These are phyloP conservation scores for Crenuchus spilurus DNA, from an alignment of 2,797 vertebrate species.

Conservation along the genomic window DNA sequence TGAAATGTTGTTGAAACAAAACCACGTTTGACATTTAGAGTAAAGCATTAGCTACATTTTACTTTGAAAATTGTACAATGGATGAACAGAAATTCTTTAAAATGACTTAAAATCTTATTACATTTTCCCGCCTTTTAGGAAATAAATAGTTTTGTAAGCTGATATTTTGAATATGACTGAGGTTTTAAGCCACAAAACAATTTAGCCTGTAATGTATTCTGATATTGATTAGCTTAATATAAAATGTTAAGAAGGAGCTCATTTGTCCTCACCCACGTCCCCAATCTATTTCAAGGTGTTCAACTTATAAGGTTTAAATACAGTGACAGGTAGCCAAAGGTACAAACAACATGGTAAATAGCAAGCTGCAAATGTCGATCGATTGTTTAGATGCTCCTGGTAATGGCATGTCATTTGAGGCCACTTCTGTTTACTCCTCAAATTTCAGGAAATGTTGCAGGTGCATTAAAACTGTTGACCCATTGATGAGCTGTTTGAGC, in stretches of 20 bases:
- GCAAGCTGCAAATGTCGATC: conserved; percentile 86
- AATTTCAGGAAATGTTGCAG: conserved; percentile 82
- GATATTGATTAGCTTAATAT: too few relatives aligned
- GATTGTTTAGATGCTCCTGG: conserved; percentile 86
- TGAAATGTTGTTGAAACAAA: too few relatives aligned
- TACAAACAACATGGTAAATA: conserved; percentile 85
- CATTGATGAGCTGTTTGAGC: conserved; percentile 39
- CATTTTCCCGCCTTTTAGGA: too few relatives aligned
- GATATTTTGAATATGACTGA: too few relatives aligned
- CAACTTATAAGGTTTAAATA: conserved; percentile 54
- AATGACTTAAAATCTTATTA: too few relatives aligned
- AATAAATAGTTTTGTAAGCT: too few relatives aligned
- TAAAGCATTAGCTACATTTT: too few relatives aligned
- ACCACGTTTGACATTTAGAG: too few relatives aligned
- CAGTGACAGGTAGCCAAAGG: conserved; percentile 80
- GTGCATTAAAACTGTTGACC: conserved; percentile 72
- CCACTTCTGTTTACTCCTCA: conserved; percentile 82
- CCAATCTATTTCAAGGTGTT: conserved; percentile 14
- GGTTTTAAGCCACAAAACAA: too few relatives aligned
- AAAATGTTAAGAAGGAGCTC: neutral
- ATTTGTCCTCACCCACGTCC: neutral
- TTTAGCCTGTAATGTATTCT: too few relatives aligned
- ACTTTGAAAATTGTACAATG: too few relatives aligned
- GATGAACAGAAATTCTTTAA: too few relatives aligned
- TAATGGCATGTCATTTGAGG: conserved; percentile 77